Base-by-base conservation (phyloP, 2,888 invertebrate genomes). In the Polyommatus iphigenia region DNA sequence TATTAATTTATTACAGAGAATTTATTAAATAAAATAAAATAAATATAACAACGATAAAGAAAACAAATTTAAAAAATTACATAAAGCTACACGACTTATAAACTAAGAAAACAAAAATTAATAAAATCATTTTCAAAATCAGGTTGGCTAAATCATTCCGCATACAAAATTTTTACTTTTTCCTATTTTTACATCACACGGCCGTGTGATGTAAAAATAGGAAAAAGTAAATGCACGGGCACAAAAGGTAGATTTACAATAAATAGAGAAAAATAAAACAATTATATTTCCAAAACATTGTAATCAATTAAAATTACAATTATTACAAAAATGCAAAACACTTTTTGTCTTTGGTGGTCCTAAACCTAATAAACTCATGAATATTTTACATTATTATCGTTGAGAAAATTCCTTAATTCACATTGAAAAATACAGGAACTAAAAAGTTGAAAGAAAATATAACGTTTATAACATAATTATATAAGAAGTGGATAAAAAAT, bases 41-140 rank as follows among this genome's bases (percentile, higher is more conserved):
- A 81, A 82, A 79, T 67, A 79, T 50, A 80, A 80, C 78, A 81
- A 80, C 81, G 82, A 80, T 79, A 80, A 20, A 80, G 78, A 84
- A 87, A 87, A 84, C 85, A 84, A 87, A 80, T 82, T 83, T 78
- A 89, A 89, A 89, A 85, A 87, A 59, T 79, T 82, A 83, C 78
- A 76, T 73, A 71, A 80, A 71, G 77, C 79, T 79, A 82, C 83
- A 84, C 80, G 83, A 84, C 75, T 77, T 71, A 78, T 46, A 15
- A 57, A 77, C 72, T 76, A 71, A 54, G 32, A 71, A 75, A 79
- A 36, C 5, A 36, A 41, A 20, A 67, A 54, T 20, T 54, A 72
- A 77, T 78, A 54, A 59, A 36, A 41, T 67, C 13, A 71, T 72
- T 67, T n/a, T 32, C 54, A 32, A 54, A 76, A 54, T 73, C 78